Percentiles rank a stretch among this genome's conserved stretches.
phyloP scores from a whole-genome alignment of 2,797 vertebrate genomes.

The Syndactyla subalaris region DNA sequence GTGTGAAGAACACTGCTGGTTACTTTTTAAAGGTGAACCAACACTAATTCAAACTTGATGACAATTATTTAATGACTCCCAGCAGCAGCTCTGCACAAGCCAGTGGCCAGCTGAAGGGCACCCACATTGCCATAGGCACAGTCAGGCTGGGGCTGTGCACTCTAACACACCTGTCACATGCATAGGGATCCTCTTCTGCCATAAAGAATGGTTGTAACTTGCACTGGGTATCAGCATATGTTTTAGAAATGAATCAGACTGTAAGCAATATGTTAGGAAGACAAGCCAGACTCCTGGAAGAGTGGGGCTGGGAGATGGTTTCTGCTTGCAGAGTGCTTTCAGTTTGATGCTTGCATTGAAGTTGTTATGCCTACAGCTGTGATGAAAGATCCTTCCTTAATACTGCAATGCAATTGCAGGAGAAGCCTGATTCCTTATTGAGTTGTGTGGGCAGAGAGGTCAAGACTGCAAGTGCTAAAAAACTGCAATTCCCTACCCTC shows the following conservation, averaged over 20 bases:
- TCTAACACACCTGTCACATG: neutral
- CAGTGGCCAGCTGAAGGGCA: neutral
- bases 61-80: neutral
- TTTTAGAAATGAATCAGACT: neutral
- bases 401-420: neutral
- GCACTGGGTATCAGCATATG: neutral
- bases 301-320: neutral
- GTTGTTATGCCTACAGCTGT: neutral
- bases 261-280: constrained; percentile 1
- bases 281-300: neutral
- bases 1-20: neutral
- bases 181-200: neutral
- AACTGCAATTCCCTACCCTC: neutral
- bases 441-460: neutral
- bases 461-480: neutral
- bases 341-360: neutral
- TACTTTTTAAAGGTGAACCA: neutral
- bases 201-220: neutral
- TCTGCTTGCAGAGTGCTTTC: neutral
- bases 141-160: neutral
- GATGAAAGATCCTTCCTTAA: constrained; percentile 2
- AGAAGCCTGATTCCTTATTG: neutral
- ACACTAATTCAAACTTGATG: neutral
- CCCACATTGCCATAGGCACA: fast-evolving
- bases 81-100: neutral